Conservation (phyloP, 1,140 invertebrate genomes). For the Drosophila obscura region DNA sequence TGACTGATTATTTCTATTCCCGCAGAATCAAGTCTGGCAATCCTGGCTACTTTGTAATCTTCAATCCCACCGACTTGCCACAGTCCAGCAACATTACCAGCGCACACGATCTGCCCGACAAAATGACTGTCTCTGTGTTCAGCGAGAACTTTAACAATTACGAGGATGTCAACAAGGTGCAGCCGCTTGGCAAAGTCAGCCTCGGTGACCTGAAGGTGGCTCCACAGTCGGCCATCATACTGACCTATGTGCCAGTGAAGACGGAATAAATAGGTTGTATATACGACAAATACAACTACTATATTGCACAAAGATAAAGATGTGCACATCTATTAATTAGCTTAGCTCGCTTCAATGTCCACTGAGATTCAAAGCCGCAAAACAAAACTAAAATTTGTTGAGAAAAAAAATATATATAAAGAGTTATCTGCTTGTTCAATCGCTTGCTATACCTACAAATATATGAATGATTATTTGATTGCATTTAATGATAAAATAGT, state of each 20-base stretch:
- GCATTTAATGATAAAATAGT: constrained; percentile 42
- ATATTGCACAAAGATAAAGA: constrained; percentile 19
- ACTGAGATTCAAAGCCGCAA: constrained; percentile 50
- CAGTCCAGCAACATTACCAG: constrained; percentile 84
- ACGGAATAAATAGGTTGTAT: constrained; percentile 43
- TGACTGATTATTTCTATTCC: background rate
- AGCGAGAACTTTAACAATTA: constrained; percentile 85
- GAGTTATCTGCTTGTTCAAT: constrained; percentile 19
- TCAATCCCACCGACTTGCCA: constrained; percentile 85
- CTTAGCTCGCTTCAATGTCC: constrained; percentile 28
- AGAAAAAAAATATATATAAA: constrained; percentile 12
- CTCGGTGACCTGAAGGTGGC: constrained; percentile 77
- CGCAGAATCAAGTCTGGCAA: constrained; percentile 88
- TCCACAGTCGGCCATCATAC: constrained; percentile 84
- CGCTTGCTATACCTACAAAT: constrained; percentile 35
- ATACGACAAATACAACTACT: background rate
- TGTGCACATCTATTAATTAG: constrained; percentile 10
- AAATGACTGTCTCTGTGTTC: constrained; percentile 85
- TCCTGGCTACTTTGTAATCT: constrained; percentile 88
- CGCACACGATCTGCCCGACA: constrained; percentile 84
- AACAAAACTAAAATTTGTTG: constrained; percentile 31
- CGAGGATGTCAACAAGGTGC: constrained; percentile 80
- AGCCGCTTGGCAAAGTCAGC: constrained; percentile 46
- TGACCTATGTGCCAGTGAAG: constrained; percentile 84
- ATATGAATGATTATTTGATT: constrained; percentile 46